Percentiles rank a stretch among this genome's conserved stretches.
Evolutionary conservation across 2,888 invertebrate species (phyloP).

Genomic region (Acronicta psi): DNA sequence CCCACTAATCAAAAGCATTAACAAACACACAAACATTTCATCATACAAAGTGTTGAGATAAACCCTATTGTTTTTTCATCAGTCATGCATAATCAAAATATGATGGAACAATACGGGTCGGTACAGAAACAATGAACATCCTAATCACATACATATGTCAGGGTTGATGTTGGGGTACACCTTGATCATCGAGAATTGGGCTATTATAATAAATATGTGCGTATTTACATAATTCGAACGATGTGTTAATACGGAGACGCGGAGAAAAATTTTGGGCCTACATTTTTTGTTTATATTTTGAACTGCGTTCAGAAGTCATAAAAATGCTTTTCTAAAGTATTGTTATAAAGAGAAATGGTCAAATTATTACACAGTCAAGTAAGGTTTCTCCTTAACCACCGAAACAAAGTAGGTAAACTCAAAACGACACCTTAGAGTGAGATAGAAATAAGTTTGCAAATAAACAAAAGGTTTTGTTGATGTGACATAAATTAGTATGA

Average conservation of each 20-base stretch:
- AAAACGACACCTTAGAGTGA: no score
- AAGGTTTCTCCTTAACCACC: no score
- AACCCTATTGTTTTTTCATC: slow-evolving; percentile 50
- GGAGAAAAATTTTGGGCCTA: slow-evolving; percentile 7
- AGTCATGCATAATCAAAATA: slow-evolving; percentile 56
- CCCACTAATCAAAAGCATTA: slow-evolving; percentile 30
- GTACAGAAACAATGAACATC: slow-evolving; percentile 49
- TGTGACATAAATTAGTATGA: no score
- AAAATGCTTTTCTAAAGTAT: no score
- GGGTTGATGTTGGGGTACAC: slow-evolving; percentile 35
- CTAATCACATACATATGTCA: slow-evolving; percentile 48
- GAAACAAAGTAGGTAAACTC: no score
- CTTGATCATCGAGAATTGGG: slow-evolving; percentile 42
- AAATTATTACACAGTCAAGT: no score
- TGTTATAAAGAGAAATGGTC: no score
- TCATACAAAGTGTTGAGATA: slow-evolving; percentile 41
- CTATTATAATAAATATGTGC: slow-evolving; percentile 42
- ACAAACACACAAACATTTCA: slow-evolving; percentile 38
- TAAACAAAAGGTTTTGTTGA: no score
- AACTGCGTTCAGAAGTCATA: not conserved
- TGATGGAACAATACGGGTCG: slow-evolving; percentile 48
- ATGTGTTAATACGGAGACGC: slow-evolving; percentile 12
- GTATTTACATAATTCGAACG: slow-evolving; percentile 33
- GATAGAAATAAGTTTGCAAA: no score
- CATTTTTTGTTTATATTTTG: not conserved